Evolutionary conservation across 1,140 invertebrate genomes (phyloP), one percentile per base, ranked within the genome.

Genomic region (Oedothorax gibbosus): DNA sequence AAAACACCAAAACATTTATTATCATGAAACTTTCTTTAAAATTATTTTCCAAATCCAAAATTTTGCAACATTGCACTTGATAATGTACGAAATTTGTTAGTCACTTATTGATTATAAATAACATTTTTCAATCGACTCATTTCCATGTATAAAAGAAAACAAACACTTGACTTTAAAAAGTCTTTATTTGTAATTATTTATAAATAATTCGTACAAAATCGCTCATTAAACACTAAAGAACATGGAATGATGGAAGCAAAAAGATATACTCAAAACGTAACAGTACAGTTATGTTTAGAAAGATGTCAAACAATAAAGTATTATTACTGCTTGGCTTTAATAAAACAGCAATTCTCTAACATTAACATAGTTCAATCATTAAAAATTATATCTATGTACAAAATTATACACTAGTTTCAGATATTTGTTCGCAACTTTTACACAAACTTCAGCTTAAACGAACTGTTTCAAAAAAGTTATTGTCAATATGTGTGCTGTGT

Each of bases 151-250:
- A 49, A 71, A 49, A 7, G 51, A 71, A 3, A 53, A 49, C 12
- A 60, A 11, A n/a, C 8, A 14, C 18, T 71, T 15, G 69, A 51
- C 50, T 75, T 75, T 75, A 56, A 10, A 75, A 84, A 84, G 76
- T 66, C 56, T 75, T 75, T 84, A 75, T 84, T 84, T 66, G 50
- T 84, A 84, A 76, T 84, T 62, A 72, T 62, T 83, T 53, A 64
- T 82, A 64, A 82, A 82, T 82, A 57, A 82, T 72, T 65, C 81
- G 76, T 84, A 84, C 81, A 84, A 84, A 84, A 75, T 72, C 76
- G 71, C 35, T 64, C 35, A 71, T 66, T 75, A 75, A 76, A 84
- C 69, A 76, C 62, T 76, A 76, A 75, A 35, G 75, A 75, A 84
- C 81, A 66, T 60, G 57, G 64, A 60, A 66, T 65, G 62, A 54